Conservation (phyloP, 2,113 vertebrate species). For the Mastomys natalensis region DNA sequence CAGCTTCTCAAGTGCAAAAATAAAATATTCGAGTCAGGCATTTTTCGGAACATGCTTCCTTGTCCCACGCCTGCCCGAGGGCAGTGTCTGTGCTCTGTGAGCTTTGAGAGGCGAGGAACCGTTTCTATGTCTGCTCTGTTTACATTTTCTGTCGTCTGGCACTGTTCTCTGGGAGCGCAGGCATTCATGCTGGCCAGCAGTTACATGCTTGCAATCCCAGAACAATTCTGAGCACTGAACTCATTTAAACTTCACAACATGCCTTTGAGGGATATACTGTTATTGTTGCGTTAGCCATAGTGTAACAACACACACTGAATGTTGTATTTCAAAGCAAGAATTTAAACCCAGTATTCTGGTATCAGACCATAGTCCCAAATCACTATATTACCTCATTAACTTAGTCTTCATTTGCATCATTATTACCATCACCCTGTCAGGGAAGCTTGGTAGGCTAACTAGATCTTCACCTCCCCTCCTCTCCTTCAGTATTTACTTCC, state of each 20-base stretch:
- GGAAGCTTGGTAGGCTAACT: not conserved
- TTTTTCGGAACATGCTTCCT: not conserved
- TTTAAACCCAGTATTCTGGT: slow-evolving; percentile 1
- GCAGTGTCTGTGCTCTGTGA: not conserved
- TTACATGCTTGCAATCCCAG: not conserved
- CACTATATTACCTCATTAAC: not conserved
- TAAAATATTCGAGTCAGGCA: slow-evolving; percentile 12
- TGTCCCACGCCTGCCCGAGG: not conserved
- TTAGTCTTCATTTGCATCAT: not conserved
- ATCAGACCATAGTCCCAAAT: slow-evolving; percentile 22
- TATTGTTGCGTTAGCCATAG: not conserved
- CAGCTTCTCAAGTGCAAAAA: slow-evolving; percentile 42
- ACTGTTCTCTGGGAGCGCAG: not conserved
- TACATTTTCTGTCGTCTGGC: slow-evolving; percentile 15
- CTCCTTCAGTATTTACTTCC: too few relatives aligned
- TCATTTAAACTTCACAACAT: slow-evolving; percentile 20
- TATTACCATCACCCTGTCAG: not conserved
- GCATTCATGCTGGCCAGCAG: not conserved
- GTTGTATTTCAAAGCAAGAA: slow-evolving; percentile 5
- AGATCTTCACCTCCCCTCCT: not conserved
- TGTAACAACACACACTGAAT: not conserved
- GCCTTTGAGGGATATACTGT: not conserved
- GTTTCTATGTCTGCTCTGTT: not conserved
- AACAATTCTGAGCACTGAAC: not conserved
- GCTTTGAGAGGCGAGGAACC: not conserved